Conservation (phyloP, 2,113 vertebrate species). For the Alligator sinensis region DNA sequence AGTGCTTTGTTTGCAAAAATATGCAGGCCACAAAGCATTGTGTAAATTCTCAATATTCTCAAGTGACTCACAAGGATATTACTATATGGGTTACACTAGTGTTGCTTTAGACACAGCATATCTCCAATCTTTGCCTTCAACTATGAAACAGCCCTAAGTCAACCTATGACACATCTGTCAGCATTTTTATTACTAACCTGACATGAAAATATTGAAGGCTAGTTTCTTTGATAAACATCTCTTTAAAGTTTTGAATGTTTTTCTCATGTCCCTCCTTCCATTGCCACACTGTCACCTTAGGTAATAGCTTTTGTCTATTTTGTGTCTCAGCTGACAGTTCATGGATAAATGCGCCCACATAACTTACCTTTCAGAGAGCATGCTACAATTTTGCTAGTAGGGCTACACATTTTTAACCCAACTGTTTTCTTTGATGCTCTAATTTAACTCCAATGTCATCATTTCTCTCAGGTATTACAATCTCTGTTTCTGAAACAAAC, state of each 20-base stretch:
- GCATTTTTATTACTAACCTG: neutral
- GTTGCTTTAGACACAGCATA: neutral
- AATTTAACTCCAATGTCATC: neutral
- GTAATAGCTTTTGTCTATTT: neutral
- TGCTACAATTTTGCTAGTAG: neutral
- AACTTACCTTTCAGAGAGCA: neutral
- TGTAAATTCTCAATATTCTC: conserved; percentile 19
- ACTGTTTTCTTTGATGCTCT: neutral
- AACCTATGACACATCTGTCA: neutral
- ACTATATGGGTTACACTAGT: neutral
- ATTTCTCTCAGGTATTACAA: neutral
- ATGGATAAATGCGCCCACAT: neutral
- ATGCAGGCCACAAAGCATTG: conserved; percentile 3
- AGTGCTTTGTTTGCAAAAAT: neutral
- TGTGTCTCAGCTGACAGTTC: neutral
- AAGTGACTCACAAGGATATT: neutral
- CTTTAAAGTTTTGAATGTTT: neutral
- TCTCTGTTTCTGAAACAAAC: neutral
- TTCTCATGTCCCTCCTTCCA: neutral
- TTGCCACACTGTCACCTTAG: neutral
- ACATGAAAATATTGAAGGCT: neutral
- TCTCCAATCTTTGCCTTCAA: neutral
- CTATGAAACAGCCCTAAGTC: conserved; percentile 22
- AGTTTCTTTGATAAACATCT: neutral
- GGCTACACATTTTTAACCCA: neutral